Evolutionary conservation across 1,140 invertebrate species (phyloP).

Genomic region (Riptortus pedestris): DNA sequence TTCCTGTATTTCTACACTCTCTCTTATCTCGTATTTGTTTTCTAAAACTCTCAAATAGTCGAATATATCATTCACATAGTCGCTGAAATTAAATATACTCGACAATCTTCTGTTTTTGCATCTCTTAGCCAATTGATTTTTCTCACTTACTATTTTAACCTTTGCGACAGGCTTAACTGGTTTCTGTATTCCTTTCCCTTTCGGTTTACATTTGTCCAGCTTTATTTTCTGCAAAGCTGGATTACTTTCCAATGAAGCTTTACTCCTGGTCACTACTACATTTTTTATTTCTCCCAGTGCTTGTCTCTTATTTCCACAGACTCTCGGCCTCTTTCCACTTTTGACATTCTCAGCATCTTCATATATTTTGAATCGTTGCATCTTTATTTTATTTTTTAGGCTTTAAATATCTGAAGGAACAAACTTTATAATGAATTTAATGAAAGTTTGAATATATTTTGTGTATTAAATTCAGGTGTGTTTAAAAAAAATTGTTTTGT

Average conservation of each 20-base stretch:
- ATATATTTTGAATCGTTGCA: background rate
- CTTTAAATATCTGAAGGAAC: background rate
- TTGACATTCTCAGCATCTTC: background rate
- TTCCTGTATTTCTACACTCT: background rate
- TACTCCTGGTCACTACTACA: background rate
- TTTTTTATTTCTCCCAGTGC: conserved; percentile 8
- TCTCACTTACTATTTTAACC: background rate
- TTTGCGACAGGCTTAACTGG: background rate
- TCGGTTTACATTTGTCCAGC: too few relatives aligned
- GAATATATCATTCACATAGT: conserved; percentile 12
- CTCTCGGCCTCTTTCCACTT: background rate
- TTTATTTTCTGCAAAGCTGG: too few relatives aligned
- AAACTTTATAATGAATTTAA: background rate
- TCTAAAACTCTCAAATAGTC: background rate
- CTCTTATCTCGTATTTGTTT: conserved; percentile 23
- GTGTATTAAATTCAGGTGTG: too few relatives aligned
- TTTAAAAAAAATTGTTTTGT: too few relatives aligned
- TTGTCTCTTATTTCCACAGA: background rate
- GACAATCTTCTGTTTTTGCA: background rate
- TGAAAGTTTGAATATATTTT: too few relatives aligned
- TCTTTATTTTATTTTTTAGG: background rate
- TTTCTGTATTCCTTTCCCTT: background rate
- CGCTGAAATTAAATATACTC: background rate
- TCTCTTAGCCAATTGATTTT: background rate
- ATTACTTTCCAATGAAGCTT: background rate